A percentile compares a stretch with the other conserved stretches of the same genome.
Conservation (phyloP, 2,888 invertebrate genomes). For the Eubasilissa splendida region DNA sequence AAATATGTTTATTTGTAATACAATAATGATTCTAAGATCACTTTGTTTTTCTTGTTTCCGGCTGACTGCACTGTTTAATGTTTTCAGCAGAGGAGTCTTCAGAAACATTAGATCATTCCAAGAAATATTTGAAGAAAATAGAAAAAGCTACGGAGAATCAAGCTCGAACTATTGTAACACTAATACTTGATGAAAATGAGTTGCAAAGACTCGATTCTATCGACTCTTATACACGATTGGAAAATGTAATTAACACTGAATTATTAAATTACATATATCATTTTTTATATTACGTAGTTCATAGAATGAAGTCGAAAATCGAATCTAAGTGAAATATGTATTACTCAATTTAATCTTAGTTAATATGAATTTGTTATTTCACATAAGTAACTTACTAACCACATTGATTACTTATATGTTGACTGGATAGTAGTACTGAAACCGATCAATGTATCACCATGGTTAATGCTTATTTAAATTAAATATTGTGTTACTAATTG, state of each 20-base stretch:
- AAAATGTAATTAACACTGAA: conserved; percentile 73
- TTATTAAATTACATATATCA: no score
- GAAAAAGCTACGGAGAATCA: conserved; percentile 81
- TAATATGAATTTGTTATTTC: neutral
- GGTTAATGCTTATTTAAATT: no score
- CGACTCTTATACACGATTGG: conserved; percentile 84
- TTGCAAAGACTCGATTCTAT: conserved; percentile 90
- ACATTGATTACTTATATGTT: no score
- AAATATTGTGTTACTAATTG: no score
- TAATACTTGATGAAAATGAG: conserved; percentile 90
- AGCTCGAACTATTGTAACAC: conserved; percentile 77
- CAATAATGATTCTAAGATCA: no score
- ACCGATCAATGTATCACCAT: no score
- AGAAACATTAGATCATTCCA: conserved; percentile 82
- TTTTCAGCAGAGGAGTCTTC: conserved; percentile 60
- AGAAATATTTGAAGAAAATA: conserved; percentile 86
- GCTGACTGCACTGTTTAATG: neutral
- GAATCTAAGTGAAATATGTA: no score
- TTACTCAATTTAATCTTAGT: neutral
- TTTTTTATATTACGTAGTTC: conserved; percentile 36
- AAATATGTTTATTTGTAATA: no score
- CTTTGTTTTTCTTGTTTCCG: no score
- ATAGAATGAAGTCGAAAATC: neutral
- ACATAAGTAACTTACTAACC: neutral
- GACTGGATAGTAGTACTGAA: no score